These are phyloP conservation scores for Anorthoa munda DNA, from an alignment of 2,888 invertebrate species.

Conservation along the genomic window DNA sequence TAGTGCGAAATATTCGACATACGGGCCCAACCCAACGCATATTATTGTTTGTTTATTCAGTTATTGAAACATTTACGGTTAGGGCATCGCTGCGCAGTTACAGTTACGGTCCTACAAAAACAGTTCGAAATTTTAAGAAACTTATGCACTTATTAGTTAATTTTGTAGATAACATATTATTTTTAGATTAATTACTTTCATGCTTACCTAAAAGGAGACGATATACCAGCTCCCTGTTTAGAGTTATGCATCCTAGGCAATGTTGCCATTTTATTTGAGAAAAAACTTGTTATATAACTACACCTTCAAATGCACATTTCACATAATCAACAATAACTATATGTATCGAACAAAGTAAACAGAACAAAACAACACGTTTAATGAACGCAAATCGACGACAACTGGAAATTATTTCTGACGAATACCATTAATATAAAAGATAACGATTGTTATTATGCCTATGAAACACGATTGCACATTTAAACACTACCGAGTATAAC, in stretches of 20 bases:
- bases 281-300: constrained; percentile 54
- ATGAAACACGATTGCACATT: constrained; percentile 31
- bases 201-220: constrained; percentile 86
- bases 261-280: constrained; percentile 82
- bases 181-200: not conserved
- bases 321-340: constrained; percentile 58
- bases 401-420: constrained; percentile 58
- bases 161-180: not conserved
- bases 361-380: constrained; percentile 65
- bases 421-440: constrained; percentile 61
- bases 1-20: constrained; percentile 1
- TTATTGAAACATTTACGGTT: constrained; percentile 4
- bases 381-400: constrained; percentile 65
- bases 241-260: constrained; percentile 86
- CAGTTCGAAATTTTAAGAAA: no score
- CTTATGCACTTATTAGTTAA: no score
- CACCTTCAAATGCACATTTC: constrained; percentile 60
- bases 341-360: constrained; percentile 48
- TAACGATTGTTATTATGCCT: constrained; percentile 52
- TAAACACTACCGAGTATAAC: constrained; percentile 26
- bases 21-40: not conserved
- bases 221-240: constrained; percentile 80
- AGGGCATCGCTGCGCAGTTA: constrained; percentile 25
- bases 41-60: not conserved
- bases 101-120: no score